Percentiles rank a stretch among this genome's conserved stretches.
Conservation (phyloP, 2,797 vertebrate species). For the Sternotherus odoratus region DNA sequence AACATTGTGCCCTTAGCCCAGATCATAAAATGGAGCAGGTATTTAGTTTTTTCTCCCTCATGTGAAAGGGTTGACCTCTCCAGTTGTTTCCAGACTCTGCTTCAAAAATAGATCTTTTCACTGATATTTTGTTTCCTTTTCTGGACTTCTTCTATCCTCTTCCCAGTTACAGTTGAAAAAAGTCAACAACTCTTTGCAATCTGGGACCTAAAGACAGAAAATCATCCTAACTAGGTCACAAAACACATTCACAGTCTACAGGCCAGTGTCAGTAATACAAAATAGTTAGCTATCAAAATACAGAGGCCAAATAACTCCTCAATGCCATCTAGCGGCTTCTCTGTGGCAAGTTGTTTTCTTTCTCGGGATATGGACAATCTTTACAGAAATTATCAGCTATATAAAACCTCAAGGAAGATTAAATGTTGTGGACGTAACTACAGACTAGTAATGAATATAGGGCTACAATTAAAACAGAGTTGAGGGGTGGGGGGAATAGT, state of each 20-base stretch:
- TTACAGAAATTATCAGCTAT: fast-evolving
- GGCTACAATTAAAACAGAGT: neutral
- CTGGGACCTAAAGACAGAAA: fast-evolving
- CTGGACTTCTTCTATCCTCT: neutral
- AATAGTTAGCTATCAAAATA: neutral
- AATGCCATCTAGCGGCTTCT: neutral
- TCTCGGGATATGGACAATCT: fast-evolving
- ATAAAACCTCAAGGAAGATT: fast-evolving
- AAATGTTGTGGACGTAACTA: neutral
- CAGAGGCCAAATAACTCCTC: neutral
- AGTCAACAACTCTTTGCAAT: fast-evolving
- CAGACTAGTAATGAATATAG: neutral
- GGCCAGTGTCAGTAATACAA: neutral
- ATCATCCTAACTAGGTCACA: neutral
- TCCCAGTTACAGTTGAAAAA: fast-evolving
- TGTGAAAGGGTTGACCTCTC: neutral
- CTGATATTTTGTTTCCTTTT: neutral
- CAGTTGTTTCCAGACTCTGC: neutral
- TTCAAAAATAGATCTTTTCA: neutral
- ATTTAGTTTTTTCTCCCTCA: neutral
- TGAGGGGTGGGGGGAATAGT: neutral
- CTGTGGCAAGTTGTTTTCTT: fast-evolving
- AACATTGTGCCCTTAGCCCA: neutral
- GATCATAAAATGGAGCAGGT: neutral
- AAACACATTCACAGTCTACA: fast-evolving